Percentiles rank a stretch among this genome's conserved stretches.
phyloP scores from a whole-genome alignment of 2,888 invertebrate species.

The Sphaerophoria taeniata region DNA sequence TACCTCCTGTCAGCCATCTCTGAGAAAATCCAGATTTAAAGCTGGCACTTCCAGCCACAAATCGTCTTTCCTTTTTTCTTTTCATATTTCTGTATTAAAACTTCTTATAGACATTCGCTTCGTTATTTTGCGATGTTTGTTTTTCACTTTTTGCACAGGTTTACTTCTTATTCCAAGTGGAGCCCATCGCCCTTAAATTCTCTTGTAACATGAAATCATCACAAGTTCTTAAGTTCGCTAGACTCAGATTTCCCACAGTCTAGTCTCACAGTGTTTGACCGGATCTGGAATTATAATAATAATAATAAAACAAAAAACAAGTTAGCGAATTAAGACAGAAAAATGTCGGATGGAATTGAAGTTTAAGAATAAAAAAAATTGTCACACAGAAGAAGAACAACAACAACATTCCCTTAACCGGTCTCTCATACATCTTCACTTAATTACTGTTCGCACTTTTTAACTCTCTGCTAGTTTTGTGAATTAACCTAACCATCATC shows the following conservation, averaged over 20 bases:
- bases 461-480: slow-evolving; percentile 8
- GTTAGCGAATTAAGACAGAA: slow-evolving; percentile 50
- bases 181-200: slow-evolving; percentile 55
- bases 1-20: slow-evolving; percentile 15
- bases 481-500: slow-evolving; percentile 10
- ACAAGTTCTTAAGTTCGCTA: slow-evolving; percentile 53
- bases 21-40: slow-evolving; percentile 56
- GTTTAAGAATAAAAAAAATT: slow-evolving; percentile 1
- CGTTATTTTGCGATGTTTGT: background rate
- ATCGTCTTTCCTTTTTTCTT: slow-evolving; percentile 23
- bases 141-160: slow-evolving; percentile 8
- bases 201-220: slow-evolving; percentile 71
- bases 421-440: slow-evolving; percentile 28
- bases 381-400: slow-evolving; percentile 10
- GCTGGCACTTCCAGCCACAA: slow-evolving; percentile 47
- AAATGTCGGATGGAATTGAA: slow-evolving; percentile 16
- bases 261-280: slow-evolving; percentile 62
- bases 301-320: slow-evolving; percentile 35
- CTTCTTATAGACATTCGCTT: slow-evolving; percentile 17
- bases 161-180: slow-evolving; percentile 21
- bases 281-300: slow-evolving; percentile 67
- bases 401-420: slow-evolving; percentile 45
- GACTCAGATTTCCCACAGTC: slow-evolving; percentile 71
- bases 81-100: slow-evolving; percentile 1
- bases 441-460: slow-evolving; percentile 58